Evolutionary conservation across 2,113 vertebrate species (phyloP).

Genomic region (Ammodramus savannarum): DNA sequence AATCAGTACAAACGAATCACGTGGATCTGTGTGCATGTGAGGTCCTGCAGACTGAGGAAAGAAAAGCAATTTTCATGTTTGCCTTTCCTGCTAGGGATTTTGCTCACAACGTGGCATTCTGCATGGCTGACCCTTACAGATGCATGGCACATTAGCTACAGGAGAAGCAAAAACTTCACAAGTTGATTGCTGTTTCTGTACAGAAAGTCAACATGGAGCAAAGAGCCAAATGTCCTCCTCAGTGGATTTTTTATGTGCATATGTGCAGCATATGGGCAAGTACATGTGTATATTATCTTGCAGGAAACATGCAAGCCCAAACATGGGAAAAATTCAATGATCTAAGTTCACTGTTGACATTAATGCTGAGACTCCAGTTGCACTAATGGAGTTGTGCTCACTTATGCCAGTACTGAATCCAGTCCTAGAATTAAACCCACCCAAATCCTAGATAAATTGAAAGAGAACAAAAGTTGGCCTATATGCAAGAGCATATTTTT

Average conservation of each 20-base stretch:
- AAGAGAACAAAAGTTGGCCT: conserved; percentile 53
- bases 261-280: conserved; percentile 46
- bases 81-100: not conserved
- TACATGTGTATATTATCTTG: conserved; percentile 17
- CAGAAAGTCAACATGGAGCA: not conserved
- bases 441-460: conserved; percentile 40
- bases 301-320: conserved; percentile 44
- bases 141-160: conserved; percentile 39
- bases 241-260: conserved; percentile 20
- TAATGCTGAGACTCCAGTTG: not conserved
- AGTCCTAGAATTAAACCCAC: conserved; percentile 28
- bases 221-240: not conserved
- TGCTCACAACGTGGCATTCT: not conserved
- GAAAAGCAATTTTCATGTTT: not conserved
- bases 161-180: not conserved
- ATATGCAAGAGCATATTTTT: conserved; percentile 43
- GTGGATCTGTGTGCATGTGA: not conserved
- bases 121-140: conserved; percentile 28
- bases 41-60: not conserved
- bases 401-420: conserved; percentile 16
- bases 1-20: not conserved
- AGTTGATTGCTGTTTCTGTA: not conserved
- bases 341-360: conserved; percentile 33
- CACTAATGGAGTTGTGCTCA: conserved; percentile 15
- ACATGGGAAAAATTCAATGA: conserved; percentile 40